Base-by-base conservation (phyloP, 2,113 vertebrate species). In the Platanista minor region DNA sequence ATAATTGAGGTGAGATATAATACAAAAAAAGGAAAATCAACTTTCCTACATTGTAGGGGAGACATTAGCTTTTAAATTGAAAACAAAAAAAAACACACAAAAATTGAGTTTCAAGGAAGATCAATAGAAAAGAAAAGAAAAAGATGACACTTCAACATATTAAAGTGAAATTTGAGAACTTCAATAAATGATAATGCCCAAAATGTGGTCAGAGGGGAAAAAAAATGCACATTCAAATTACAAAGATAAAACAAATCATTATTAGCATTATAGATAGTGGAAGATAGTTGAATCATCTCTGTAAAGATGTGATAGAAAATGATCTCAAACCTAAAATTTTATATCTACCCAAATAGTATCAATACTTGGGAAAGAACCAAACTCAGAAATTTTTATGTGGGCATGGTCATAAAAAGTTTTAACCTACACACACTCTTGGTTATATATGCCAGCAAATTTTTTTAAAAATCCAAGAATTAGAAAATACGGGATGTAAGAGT, bases 371-470 rank as follows among this genome's bases (percentile, higher is more conserved):
- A 91, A 64, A 61, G 39, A 71, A 61, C 15, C 33, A 80, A 91
- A 41, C 27, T 20, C 29, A 69, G 54, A 80, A 54, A 43, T 75
- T 36, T 82, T 67, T 20, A 43, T 2, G 3, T 9, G 64, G 57
- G 14, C 10, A n/a, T 49, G 31, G 14, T 67, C 25, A 80, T 88
- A 57, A 46, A 86, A 57, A 66, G 4, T 6, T 82, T 39, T 92
- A n/a, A 80, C 8, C 27, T 80, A 62, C 3, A 59, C 2, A 41
- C 33, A 61, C 6, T n/a, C n/a, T 66, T 59, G 23, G 61, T 61
- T 95, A 93, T 97, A 61, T 95, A 83, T 41, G 90, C 72, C 91
- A 85, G 82, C 75, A 85, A 85, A 0, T 49, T 75, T 75, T 49
- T 75, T 33, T 3, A 75, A 57, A 57, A 62, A 93, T 67, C 2